Percentiles rank a stretch among this genome's conserved stretches.
phyloP scores from a whole-genome alignment of 2,888 invertebrate genomes.

The Cylloceria caligata region DNA sequence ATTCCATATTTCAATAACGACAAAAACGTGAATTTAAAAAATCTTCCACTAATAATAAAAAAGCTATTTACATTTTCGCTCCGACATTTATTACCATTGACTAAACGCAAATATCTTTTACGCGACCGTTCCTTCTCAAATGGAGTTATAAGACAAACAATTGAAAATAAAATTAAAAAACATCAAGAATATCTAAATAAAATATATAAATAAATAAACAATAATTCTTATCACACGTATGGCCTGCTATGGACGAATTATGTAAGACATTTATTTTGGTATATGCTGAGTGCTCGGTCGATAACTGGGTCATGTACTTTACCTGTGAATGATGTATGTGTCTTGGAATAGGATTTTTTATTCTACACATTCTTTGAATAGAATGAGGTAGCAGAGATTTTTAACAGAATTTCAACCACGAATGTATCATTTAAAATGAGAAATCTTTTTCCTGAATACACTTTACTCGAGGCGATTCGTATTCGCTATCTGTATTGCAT shows the following conservation, averaged over 20 bases:
- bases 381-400: neutral
- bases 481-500: neutral
- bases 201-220: too few species aligned
- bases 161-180: neutral
- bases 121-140: too few species aligned
- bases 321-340: neutral
- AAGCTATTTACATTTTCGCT: too few species aligned
- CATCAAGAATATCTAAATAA: neutral
- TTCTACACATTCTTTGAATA: neutral
- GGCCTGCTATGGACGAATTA: neutral
- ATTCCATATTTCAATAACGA: too few species aligned
- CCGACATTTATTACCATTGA: too few species aligned
- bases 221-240: neutral
- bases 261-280: neutral
- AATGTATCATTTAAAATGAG: neutral
- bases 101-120: too few species aligned
- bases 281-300: neutral
- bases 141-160: neutral
- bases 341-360: neutral
- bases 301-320: slow-evolving; percentile 3
- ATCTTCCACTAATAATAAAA: too few species aligned
- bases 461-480: neutral
- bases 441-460: neutral
- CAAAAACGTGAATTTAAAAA: too few species aligned
- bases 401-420: neutral